Evolutionary conservation across 2,113 vertebrate genomes (phyloP).

Genomic region (Solea solea): DNA sequence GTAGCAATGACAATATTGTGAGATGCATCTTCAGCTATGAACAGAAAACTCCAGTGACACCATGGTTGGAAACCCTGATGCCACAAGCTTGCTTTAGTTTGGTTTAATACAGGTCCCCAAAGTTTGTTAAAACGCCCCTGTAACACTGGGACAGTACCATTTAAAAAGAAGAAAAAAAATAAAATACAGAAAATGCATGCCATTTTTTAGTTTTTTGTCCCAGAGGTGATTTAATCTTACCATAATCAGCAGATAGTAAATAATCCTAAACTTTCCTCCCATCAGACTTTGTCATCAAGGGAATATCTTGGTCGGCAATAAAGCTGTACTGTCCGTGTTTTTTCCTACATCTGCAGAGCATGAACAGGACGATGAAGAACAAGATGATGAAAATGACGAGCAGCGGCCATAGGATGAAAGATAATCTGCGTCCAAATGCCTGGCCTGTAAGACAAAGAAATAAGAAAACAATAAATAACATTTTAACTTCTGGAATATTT

Average conservation of each 20-base stretch:
- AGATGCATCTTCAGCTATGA: too few species aligned
- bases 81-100: too few species aligned
- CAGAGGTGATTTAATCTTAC: neutral
- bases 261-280: neutral
- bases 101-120: too few species aligned
- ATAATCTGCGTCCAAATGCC: fast-evolving
- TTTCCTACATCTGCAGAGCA: neutral
- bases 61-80: too few species aligned
- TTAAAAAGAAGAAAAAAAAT: neutral
- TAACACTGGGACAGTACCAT: neutral
- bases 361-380: fast-evolving
- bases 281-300: neutral
- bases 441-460: slow-evolving; percentile 36
- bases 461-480: neutral
- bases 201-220: neutral
- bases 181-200: neutral
- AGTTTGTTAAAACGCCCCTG: neutral
- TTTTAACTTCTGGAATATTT: neutral
- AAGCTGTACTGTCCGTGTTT: slow-evolving; percentile 48
- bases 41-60: too few species aligned
- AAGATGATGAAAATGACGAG: fast-evolving
- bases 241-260: neutral
- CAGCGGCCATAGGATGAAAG: fast-evolving
- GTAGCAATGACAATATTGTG: too few species aligned
- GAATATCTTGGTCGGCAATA: neutral